phyloP scores from a whole-genome alignment of 2,888 invertebrate species.

The Tipula confusa region DNA sequence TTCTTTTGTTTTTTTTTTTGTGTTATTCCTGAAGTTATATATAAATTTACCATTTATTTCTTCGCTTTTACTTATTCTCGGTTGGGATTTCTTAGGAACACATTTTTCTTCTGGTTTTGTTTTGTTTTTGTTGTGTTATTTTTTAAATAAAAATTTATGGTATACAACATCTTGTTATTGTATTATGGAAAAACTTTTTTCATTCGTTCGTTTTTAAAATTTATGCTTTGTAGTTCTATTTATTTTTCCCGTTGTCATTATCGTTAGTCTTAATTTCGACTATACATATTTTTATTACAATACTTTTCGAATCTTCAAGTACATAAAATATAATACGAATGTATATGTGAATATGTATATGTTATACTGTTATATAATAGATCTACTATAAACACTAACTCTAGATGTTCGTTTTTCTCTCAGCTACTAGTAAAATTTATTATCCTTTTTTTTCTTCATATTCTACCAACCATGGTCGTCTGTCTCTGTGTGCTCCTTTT shows the following conservation, averaged over 20 bases:
- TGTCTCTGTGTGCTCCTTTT: not conserved
- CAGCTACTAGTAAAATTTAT: not conserved
- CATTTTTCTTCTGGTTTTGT: not conserved
- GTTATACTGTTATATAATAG: not conserved
- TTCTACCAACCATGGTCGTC: not conserved
- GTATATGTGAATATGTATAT: not conserved
- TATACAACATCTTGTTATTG: slow-evolving; percentile 12
- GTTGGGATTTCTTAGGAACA: not conserved
- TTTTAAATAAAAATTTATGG: slow-evolving; percentile 21
- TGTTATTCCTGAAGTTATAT: slow-evolving; percentile 1
- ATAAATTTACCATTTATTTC: not conserved
- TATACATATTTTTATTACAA: slow-evolving; percentile 25
- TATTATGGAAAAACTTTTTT: slow-evolving; percentile 8
- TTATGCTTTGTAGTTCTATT: slow-evolving; percentile 9
- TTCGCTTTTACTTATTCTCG: not conserved
- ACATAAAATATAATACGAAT: slow-evolving; percentile 9
- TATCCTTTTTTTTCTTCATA: not conserved
- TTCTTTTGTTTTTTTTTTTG: not conserved
- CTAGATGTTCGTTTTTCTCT: not conserved
- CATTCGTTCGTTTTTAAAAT: slow-evolving; percentile 8
- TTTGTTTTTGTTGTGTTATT: not conserved
- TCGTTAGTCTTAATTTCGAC: slow-evolving; percentile 25
- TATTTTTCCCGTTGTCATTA: slow-evolving; percentile 20
- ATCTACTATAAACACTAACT: not conserved
- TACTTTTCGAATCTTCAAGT: slow-evolving; percentile 25